A percentile compares a stretch with the other conserved stretches of the same genome.
Evolutionary conservation across 2,888 invertebrate species (phyloP).

Genomic region (Spilarctia lutea): DNA sequence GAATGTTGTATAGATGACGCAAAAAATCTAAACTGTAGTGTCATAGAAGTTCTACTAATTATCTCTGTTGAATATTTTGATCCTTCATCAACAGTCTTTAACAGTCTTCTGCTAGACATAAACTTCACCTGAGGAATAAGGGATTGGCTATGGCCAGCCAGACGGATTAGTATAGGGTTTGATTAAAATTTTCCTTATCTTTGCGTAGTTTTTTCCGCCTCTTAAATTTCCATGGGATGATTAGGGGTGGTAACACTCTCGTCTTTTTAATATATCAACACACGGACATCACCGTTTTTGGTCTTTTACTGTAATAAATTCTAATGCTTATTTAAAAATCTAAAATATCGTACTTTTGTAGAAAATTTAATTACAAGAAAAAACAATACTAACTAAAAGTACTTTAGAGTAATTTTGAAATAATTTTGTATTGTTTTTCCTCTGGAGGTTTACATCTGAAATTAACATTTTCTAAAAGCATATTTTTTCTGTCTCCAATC

Average conservation of each 20-base stretch:
- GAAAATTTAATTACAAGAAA: neutral
- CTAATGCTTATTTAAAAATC: neutral
- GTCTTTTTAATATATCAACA: too few relatives aligned
- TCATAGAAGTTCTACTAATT: neutral
- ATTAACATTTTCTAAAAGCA: slow-evolving; percentile 8
- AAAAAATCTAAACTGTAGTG: neutral
- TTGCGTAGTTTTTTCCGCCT: too few relatives aligned
- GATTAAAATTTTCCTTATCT: too few relatives aligned
- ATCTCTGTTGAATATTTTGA: neutral
- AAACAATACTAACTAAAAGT: neutral
- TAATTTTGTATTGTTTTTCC: neutral
- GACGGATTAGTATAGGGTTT: too few relatives aligned
- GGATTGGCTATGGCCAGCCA: too few relatives aligned
- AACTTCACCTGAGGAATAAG: too few relatives aligned
- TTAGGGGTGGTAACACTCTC: too few relatives aligned
- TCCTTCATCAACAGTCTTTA: too few relatives aligned
- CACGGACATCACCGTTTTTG: too few relatives aligned
- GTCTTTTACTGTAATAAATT: neutral
- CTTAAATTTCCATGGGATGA: too few relatives aligned
- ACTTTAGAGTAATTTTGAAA: neutral
- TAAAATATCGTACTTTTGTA: neutral
- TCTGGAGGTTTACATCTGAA: neutral
- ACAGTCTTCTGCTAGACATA: too few relatives aligned
- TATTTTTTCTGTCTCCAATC: slow-evolving; percentile 7
- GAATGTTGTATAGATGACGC: neutral